Base-by-base conservation (phyloP, 2,797 vertebrate genomes). In the Mergus octosetaceus region DNA sequence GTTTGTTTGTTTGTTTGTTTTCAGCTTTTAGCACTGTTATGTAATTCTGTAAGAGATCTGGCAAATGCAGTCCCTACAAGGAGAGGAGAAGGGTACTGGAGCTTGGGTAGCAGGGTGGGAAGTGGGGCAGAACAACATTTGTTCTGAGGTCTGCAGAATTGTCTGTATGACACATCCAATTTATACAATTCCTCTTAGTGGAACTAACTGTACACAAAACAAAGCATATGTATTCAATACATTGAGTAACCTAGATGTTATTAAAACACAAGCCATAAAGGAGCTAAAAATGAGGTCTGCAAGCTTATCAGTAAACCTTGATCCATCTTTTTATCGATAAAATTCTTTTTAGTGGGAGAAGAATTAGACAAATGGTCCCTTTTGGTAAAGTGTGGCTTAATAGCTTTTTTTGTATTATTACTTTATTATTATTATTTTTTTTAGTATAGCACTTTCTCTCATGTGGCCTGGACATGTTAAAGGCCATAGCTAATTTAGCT, bases 401-500 rank as follows among this genome's bases (percentile, higher is more conserved):
- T 84, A 51, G 49, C 89, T 93, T 27, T 75, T 75, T 81, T 9
- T 54, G 32, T 30, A 51, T 51, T 14, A 25, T 25, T 49, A 24
- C 24, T 13, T 51, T 49, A 25, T 17, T 54, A 27, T 34, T 45
- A 20, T 45, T 43, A 10, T 45, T 45, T 69, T 32, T 32, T 71
- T 34, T 73, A 27, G 21, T 78, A 65, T 53, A 84, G 8, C 11
- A 70, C 36, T 82, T 92, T 87, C 75, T 47, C 22, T 85, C 73
- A 28, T 30, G n/a, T 83, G 69, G 49, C 74, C 53, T 34, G 25
- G 5, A 2, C 19, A 11, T 94, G 58, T 71, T 69, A 94, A 90
- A 92, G 71, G 64, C 24, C 56, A 75, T 15, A 25, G 53, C 43
- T 96, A 85, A 79, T 83, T 95, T 57, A 66, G 12, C 17, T 77